Base-by-base conservation (phyloP, 2,888 invertebrate genomes). In the Operophtera brumata region DNA sequence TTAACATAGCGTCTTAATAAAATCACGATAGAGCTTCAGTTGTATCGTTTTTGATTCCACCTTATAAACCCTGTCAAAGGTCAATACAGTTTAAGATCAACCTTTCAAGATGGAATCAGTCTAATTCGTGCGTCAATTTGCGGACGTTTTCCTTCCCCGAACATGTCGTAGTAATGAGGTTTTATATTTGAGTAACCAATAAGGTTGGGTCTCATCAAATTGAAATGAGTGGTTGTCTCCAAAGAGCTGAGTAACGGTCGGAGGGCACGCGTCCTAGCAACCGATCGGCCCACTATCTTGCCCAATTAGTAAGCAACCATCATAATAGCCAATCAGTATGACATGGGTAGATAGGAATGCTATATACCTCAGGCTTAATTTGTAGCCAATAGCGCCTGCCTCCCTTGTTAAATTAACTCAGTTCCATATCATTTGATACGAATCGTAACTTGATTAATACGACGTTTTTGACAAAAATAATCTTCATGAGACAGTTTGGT, bases 201-300 rank as follows among this genome's bases (percentile, higher is more conserved):
- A 66, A 71, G 70, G 67, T 68, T 58, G 62, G 28, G 64, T 64
- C 68, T 73, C 69, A 71, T 78, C 71, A 78, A 78, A 78, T 78
- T 68, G 68, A 68, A 76, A 74, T 71, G 73, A 75, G 69, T 73
- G 68, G 67, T 66, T 70, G 73, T 78, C 71, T 71, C 71, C 64
- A 44, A 41, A 47, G 55, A 55, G 63, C 62, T 67, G 64, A 70
- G 67, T 79, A 78, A 80, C 73, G 70, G 71, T 67, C 68, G 64
- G 58, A 59, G 61, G 70, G 69, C 80, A 81, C 75, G 78, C 75
- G 70, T 67, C 67, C 65, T 67, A 65, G 64, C 73, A 66, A 71
- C 67, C 58, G 64, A 67, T 61, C 54, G 54, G 43, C 43, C 25
- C 43, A 45, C 58, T 59, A 57, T 61, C 61, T 57, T 46, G 47